A percentile compares a stretch with the other conserved stretches of the same genome.
Evolutionary conservation across 2,797 vertebrate genomes (phyloP).

Genomic region (Chromobotia macracanthus): DNA sequence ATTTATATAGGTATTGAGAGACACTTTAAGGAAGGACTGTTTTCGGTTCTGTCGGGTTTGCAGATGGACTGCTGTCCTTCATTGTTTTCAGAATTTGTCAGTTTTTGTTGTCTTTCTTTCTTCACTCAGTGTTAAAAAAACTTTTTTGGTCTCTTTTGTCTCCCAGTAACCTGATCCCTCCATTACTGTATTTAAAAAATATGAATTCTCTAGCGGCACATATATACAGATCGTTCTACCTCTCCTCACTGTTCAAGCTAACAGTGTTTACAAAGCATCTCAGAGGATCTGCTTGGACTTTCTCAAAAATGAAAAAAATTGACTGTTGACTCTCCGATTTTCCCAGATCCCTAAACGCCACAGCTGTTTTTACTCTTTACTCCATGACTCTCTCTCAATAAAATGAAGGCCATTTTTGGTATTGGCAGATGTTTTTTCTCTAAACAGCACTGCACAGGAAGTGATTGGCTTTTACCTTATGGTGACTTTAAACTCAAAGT

Average conservation of each 20-base stretch:
- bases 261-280: slow-evolving; percentile 81
- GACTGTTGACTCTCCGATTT: slow-evolving; percentile 82
- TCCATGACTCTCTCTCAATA: slow-evolving; percentile 21
- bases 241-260: slow-evolving; percentile 40
- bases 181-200: neutral
- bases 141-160: neutral
- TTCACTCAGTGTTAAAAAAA: neutral
- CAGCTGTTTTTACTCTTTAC: slow-evolving; percentile 91
- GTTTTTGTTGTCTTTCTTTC: neutral
- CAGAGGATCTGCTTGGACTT: slow-evolving; percentile 79
- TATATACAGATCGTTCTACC: neutral
- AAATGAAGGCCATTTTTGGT: slow-evolving; percentile 22
- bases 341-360: slow-evolving; percentile 83
- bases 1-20: too few relatives aligned
- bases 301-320: slow-evolving; percentile 73
- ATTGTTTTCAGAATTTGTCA: neutral
- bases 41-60: neutral
- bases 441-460: neutral
- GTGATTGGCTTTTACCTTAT: neutral
- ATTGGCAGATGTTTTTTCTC: neutral
- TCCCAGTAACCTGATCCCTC: neutral
- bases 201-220: too few relatives aligned
- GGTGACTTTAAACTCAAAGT: neutral
- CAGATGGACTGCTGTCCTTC: neutral
- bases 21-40: too few relatives aligned